Percentiles rank a stretch among this genome's conserved stretches.
phyloP scores from a whole-genome alignment of 2,113 vertebrate species.

The Kobus ellipsiprymnus region DNA sequence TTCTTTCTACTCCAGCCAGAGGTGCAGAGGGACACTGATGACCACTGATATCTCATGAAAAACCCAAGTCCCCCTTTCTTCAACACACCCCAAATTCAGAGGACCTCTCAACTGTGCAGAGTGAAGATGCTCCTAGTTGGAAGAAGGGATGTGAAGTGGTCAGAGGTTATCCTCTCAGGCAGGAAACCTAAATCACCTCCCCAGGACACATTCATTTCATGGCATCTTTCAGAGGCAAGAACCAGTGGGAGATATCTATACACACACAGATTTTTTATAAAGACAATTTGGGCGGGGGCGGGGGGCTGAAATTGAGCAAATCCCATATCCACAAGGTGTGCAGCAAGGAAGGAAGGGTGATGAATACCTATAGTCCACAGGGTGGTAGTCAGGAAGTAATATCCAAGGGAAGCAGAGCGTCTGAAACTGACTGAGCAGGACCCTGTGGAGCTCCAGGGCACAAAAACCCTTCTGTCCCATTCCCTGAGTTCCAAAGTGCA shows the following conservation, averaged over 20 bases:
- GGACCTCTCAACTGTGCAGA: background rate
- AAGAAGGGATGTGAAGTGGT: background rate
- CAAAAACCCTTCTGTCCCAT: background rate
- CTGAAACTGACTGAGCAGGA: background rate
- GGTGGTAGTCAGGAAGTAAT: background rate
- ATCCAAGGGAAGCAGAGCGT: background rate
- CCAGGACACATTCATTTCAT: background rate
- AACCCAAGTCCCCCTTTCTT: background rate
- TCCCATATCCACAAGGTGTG: no score
- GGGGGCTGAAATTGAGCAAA: background rate
- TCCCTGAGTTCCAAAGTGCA: background rate
- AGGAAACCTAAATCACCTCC: background rate
- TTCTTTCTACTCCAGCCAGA: background rate
- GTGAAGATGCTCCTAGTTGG: background rate
- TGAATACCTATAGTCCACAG: background rate
- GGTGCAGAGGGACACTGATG: background rate
- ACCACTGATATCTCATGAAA: background rate
- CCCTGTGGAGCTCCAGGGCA: background rate
- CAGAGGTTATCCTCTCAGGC: background rate
- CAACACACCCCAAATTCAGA: background rate
- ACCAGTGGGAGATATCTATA: background rate
- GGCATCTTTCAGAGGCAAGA: background rate
- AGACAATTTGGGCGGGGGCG: rapidly evolving
- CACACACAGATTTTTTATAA: background rate
- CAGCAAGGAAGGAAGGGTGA: background rate